phyloP scores from a whole-genome alignment of 2,797 vertebrate genomes.

The Gymnopithys bicolor region DNA sequence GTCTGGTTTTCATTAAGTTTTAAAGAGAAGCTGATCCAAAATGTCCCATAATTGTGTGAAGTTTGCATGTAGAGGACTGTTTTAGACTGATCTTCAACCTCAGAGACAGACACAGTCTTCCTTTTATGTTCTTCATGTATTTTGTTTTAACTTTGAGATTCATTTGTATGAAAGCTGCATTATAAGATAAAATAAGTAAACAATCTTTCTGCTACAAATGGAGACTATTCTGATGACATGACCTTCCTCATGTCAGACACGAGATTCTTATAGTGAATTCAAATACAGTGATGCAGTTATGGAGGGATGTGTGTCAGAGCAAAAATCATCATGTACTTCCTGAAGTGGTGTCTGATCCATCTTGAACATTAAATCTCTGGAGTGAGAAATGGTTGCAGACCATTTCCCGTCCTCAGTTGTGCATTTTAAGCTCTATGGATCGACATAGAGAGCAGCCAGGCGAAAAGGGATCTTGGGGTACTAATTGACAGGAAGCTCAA shows the following conservation, averaged over 20 bases:
- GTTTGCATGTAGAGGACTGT: not conserved
- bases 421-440: not conserved
- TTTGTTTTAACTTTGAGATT: not conserved
- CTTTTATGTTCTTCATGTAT: not conserved
- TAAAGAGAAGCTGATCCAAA: not conserved
- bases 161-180: not conserved
- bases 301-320: not conserved
- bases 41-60: not conserved
- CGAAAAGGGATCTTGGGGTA: too few species aligned
- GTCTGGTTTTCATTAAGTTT: not conserved
- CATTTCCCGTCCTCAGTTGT: not conserved
- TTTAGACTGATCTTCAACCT: not conserved
- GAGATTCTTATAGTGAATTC: not conserved
- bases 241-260: not conserved
- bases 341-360: not conserved
- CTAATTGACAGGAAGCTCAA: too few species aligned
- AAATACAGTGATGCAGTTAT: not conserved
- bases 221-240: not conserved
- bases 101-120: not conserved
- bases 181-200: not conserved
- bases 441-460: too few species aligned
- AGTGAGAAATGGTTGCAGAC: not conserved
- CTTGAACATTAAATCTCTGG: not conserved
- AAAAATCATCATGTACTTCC: not conserved
- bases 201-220: not conserved